phyloP scores from a whole-genome alignment of 2,113 vertebrate genomes.

The Probosciger aterrimus region DNA sequence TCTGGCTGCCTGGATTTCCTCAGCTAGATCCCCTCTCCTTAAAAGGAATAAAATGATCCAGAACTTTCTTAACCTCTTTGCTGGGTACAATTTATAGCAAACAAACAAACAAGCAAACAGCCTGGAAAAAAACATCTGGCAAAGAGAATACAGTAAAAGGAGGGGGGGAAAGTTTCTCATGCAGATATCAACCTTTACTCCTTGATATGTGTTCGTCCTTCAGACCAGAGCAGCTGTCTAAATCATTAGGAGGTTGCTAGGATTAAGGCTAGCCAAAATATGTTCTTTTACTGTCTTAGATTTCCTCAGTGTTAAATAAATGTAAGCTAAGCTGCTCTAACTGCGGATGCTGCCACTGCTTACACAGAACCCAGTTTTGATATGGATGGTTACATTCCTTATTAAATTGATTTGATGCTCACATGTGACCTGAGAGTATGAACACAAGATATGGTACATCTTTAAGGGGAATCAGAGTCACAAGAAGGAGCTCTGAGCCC shows the following conservation, averaged over 20 bases:
- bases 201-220: conserved; percentile 63
- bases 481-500: not conserved
- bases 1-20: not conserved
- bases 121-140: not conserved
- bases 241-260: conserved; percentile 76
- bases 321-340: not conserved
- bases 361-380: not conserved
- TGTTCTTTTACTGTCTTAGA: conserved; percentile 56
- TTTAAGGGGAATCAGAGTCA: not conserved
- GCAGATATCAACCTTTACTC: conserved; percentile 45
- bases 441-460: not conserved
- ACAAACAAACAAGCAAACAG: not conserved
- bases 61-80: not conserved
- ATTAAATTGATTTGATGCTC: not conserved
- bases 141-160: not conserved
- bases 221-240: conserved; percentile 73
- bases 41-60: not conserved
- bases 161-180: not conserved
- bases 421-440: not conserved
- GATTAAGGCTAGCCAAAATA: conserved; percentile 59
- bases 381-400: not conserved
- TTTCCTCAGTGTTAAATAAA: conserved; percentile 52
- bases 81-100: not conserved
- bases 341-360: not conserved
- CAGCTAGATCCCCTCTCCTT: not conserved